These are phyloP conservation scores for Montipora capricornis DNA, from an alignment of 64 coral and sea anemone genomes.

Conservation along the genomic window DNA sequence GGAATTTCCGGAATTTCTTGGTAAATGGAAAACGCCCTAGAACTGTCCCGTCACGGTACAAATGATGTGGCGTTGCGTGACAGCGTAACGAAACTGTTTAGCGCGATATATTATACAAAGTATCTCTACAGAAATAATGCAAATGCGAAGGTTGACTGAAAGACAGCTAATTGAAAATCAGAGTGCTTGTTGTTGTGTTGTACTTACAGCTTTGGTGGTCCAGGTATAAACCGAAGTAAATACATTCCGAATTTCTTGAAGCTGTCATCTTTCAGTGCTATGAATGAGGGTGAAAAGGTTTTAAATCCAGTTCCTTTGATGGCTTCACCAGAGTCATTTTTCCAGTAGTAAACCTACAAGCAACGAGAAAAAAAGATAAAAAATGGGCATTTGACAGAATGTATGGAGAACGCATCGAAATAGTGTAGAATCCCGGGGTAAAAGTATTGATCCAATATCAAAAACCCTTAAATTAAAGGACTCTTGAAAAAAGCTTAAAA, in stretches of 20 bases:
- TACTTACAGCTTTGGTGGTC: conserved; percentile 36
- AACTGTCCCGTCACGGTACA: background rate
- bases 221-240: conserved; percentile 67
- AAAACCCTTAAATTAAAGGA: too few species aligned
- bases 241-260: conserved; percentile 72
- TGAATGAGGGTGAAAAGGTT: conserved; percentile 33
- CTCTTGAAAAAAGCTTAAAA: too few species aligned
- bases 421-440: too few species aligned
- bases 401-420: background rate
- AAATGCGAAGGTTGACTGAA: background rate
- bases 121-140: background rate
- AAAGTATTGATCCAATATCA: too few species aligned
- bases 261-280: conserved; percentile 58
- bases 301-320: conserved; percentile 63
- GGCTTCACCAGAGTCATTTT: conserved; percentile 33
- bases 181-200: too few species aligned
- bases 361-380: background rate
- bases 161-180: background rate
- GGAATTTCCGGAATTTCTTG: too few species aligned
- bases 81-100: background rate
- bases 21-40: too few species aligned
- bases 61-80: background rate
- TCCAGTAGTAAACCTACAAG: conserved; percentile 36
- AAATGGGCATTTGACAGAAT: background rate
- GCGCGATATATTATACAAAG: background rate